Conservation (phyloP, 2,888 invertebrate species). For the Cenopis cana region DNA sequence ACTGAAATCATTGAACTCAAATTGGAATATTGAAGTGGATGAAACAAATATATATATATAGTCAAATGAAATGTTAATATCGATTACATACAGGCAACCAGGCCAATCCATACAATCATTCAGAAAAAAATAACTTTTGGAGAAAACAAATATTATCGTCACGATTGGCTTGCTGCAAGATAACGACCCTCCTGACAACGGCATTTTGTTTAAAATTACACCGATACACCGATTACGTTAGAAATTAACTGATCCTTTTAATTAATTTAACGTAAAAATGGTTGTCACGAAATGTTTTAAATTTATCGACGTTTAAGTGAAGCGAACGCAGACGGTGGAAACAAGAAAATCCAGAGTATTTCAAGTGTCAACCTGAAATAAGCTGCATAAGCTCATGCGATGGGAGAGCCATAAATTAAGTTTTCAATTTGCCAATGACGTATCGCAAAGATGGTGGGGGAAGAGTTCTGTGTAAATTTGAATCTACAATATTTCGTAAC, state of each 20-base stretch:
- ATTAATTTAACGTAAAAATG: conserved; percentile 13
- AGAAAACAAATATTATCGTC: conserved; percentile 8
- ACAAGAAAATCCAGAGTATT: conserved; percentile 64
- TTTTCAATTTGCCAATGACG: conserved; percentile 78
- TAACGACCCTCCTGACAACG: conserved; percentile 16
- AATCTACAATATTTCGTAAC: conserved; percentile 33
- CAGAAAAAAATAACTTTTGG: too few species aligned
- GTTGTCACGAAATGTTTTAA: conserved; percentile 30
- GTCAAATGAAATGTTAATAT: too few species aligned
- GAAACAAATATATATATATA: too few species aligned
- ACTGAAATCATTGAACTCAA: too few species aligned
- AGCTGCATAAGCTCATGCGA: conserved; percentile 69
- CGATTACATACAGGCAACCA: too few species aligned
- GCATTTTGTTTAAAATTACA: conserved; percentile 28
- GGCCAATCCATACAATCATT: too few species aligned
- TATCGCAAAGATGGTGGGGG: conserved; percentile 63
- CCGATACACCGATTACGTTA: conserved; percentile 19
- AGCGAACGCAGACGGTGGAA: conserved; percentile 50
- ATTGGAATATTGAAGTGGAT: too few species aligned
- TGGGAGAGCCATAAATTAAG: conserved; percentile 71
- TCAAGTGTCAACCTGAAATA: conserved; percentile 62
- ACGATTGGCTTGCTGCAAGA: conserved; percentile 11
- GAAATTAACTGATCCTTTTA: conserved; percentile 21
- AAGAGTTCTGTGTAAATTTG: conserved; percentile 33
- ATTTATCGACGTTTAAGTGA: conserved; percentile 40